Evolutionary conservation across 2,113 vertebrate genomes (phyloP), one percentile per base, ranked within the genome.

Genomic region (Brachionichthys hirsutus): DNA sequence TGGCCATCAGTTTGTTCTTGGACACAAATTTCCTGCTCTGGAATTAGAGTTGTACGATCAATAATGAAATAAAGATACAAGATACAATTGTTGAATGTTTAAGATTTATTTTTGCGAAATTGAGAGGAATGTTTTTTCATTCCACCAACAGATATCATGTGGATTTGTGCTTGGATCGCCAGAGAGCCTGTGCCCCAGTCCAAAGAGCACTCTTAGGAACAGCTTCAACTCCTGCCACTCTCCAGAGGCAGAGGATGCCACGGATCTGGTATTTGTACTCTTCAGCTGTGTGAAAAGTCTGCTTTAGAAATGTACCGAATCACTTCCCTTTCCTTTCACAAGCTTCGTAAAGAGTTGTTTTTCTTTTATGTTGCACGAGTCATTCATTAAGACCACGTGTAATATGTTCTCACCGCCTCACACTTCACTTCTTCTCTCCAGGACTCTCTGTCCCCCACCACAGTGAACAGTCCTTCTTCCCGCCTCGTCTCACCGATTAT

Each of bases 401-500:
- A 30, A 30, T 30, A 8, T 30, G 24, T 30, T 30, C 24, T 30
- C 24, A 30, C 24, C 24, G 1, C 2, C 5, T 30, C 24, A 30
- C 24, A 30, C 24, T 30, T 30, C n/a, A n/a, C 53, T 34, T 45
- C 19, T 62, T 43, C 14, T 57, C 42, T 20, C 19, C 42, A 95
- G 95, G 94, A 95, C 58, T 91, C 87, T 34, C 90, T 93, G 10
- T 91, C 88, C 56, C 93, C 93, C 10, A 90, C 89, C 54, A 85
- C 84, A 20, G 54, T 93, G 10, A 92, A 92, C 47, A 95, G 92
- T 51, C 93, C 94, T 19, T 86, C 91, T 6, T 85, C 87, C 47
- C 91, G 92, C 1, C 42, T 85, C 20, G 80, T 88, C 38, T 90
- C 94, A 6, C 93, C 93, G 71, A 98, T 98, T 75, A 98, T 98